phyloP scores from a whole-genome alignment of 2,888 invertebrate genomes.

The Sympetrum striolatum region DNA sequence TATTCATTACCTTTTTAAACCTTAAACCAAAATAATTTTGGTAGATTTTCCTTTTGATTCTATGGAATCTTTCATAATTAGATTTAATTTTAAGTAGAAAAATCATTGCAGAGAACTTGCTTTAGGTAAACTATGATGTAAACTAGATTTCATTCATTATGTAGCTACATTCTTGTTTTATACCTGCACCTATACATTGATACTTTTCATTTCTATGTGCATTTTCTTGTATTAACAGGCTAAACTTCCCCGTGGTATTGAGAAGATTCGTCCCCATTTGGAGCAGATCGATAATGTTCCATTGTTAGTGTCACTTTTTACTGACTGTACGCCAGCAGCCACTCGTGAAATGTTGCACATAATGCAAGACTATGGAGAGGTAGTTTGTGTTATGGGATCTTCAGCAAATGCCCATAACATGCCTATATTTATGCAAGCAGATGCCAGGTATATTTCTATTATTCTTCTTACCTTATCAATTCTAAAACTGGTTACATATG shows the following conservation, averaged over 20 bases:
- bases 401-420: slow-evolving; percentile 89
- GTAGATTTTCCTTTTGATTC: no score
- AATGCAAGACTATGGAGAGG: slow-evolving; percentile 96
- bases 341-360: slow-evolving; percentile 92
- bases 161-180: no score
- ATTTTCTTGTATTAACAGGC: slow-evolving; percentile 66
- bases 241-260: slow-evolving; percentile 93
- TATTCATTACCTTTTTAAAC: no score
- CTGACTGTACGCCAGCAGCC: slow-evolving; percentile 93
- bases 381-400: slow-evolving; percentile 93
- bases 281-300: slow-evolving; percentile 97
- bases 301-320: slow-evolving; percentile 93
- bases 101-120: no score
- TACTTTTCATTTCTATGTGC: no score
- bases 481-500: slow-evolving; percentile 51
- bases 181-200: no score
- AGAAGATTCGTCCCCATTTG: slow-evolving; percentile 94
- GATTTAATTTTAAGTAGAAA: no score
- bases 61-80: no score
- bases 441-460: slow-evolving; percentile 71
- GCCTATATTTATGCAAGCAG: slow-evolving; percentile 92
- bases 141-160: no score
- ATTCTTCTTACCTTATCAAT: not conserved
- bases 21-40: no score
- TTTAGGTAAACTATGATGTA: no score